Conservation (phyloP, 2,113 vertebrate species). For the Spea bombifrons region DNA sequence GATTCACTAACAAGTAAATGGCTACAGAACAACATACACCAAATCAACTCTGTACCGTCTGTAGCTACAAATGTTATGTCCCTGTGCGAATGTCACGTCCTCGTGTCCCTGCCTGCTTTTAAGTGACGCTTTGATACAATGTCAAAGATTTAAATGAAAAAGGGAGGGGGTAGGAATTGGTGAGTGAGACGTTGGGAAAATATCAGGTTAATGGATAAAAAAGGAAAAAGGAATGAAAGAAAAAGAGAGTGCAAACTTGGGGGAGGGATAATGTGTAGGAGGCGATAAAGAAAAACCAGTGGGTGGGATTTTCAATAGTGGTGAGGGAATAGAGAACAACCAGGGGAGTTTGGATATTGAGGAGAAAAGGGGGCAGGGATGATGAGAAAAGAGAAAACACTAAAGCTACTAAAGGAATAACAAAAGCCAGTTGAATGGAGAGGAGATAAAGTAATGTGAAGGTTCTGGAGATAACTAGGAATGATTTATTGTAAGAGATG, state of each 20-base stretch:
- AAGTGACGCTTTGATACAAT: conserved; percentile 34
- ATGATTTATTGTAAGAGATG: no score
- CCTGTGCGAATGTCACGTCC: conserved; percentile 21
- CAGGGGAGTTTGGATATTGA: no score
- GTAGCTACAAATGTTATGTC: conserved; percentile 13
- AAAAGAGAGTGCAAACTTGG: not conserved
- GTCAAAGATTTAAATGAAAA: conserved; percentile 24
- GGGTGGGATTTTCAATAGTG: not conserved
- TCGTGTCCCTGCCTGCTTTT: not conserved
- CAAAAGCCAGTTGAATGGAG: not conserved
- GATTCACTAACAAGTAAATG: conserved; percentile 40
- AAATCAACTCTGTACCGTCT: conserved; percentile 21
- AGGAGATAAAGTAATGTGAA: no score
- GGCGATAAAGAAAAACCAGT: conserved; percentile 12
- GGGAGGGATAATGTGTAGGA: not conserved
- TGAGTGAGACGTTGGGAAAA: no score
- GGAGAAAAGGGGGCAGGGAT: not conserved
- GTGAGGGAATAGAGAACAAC: not conserved
- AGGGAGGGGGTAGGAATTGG: not conserved
- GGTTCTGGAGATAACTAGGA: no score
- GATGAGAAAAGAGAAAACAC: not conserved
- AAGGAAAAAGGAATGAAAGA: not conserved
- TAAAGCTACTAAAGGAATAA: not conserved
- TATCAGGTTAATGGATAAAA: not conserved
- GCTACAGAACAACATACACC: conserved; percentile 22